A percentile compares a stretch with the other conserved stretches of the same genome.
These are phyloP conservation scores for Sarcophaga bullata DNA, from an alignment of 1,140 invertebrate genomes.

Conservation along the genomic window DNA sequence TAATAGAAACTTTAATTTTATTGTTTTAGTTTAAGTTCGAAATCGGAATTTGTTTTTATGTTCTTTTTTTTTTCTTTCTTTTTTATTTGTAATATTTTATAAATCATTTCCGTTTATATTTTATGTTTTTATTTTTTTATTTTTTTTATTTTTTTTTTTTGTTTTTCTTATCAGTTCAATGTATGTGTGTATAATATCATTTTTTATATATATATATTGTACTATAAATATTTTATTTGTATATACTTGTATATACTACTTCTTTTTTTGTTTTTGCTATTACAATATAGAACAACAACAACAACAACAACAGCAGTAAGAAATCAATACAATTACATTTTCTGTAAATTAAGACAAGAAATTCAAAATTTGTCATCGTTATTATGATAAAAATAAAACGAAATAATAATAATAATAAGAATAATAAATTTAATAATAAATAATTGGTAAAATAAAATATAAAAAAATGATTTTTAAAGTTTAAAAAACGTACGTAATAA, in stretches of 20 bases:
- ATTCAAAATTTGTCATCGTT: too few species aligned
- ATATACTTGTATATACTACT: slow-evolving; percentile 10
- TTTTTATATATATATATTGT: slow-evolving; percentile 35
- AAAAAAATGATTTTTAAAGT: too few species aligned
- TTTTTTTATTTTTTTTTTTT: background rate
- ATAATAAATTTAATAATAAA: too few species aligned
- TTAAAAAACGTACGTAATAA: too few species aligned
- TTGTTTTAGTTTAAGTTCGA: background rate
- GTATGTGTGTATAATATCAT: slow-evolving; percentile 33
- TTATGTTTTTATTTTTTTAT: too few species aligned
- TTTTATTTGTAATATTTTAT: slow-evolving; percentile 22
- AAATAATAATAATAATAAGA: too few species aligned
- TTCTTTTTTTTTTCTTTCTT: background rate
- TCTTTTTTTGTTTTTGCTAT: too few species aligned
- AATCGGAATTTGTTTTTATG: background rate
- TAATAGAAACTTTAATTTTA: background rate
- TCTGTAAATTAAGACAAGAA: too few species aligned
- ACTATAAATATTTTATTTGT: slow-evolving; percentile 12
- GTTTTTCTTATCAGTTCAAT: background rate
- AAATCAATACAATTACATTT: slow-evolving; percentile 11
- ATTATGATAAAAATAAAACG: too few species aligned
- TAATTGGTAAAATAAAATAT: too few species aligned
- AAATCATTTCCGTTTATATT: too few species aligned
- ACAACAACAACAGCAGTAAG: slow-evolving; percentile 8
- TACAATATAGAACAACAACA: too few species aligned